Evolutionary conservation across 2,888 invertebrate species (phyloP).

Genomic region (Gibbula magus): DNA sequence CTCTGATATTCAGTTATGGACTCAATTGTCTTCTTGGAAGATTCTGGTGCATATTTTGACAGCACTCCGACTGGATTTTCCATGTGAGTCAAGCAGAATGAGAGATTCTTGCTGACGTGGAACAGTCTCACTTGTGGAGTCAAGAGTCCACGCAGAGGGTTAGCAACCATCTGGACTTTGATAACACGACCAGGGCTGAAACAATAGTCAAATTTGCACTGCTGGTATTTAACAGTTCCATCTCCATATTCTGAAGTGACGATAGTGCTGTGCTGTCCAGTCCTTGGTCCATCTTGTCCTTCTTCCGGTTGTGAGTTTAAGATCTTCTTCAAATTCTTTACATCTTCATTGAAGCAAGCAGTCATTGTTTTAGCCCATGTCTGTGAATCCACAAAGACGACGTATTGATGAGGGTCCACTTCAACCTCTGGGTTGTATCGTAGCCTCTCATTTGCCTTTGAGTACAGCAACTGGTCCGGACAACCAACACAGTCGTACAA

Average conservation of each 20-base stretch:
- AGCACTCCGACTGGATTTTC: conserved; percentile 43
- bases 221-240: not conserved
- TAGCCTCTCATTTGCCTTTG: not conserved
- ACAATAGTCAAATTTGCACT: conserved; percentile 34
- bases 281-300: not conserved
- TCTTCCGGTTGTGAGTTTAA: not conserved
- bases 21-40: conserved; percentile 36
- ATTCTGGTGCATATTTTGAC: conserved; percentile 42
- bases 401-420: conserved; percentile 16
- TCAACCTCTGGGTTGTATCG: not conserved
- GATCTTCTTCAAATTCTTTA: not conserved
- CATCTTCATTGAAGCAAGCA: not conserved
- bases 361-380: conserved; percentile 23
- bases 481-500: conserved; percentile 34
- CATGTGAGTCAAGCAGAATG: conserved; percentile 42
- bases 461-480: not conserved
- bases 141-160: conserved; percentile 36
- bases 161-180: conserved; percentile 42
- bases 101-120: conserved; percentile 39
- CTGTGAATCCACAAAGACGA: not conserved
- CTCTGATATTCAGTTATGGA: conserved; percentile 37
- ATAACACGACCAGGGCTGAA: conserved; percentile 40
- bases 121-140: conserved; percentile 35
- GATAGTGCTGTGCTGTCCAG: not conserved
- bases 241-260: not conserved